Base-by-base conservation (phyloP, 2,797 vertebrate species). In the Crossoptilon crossoptilon region DNA sequence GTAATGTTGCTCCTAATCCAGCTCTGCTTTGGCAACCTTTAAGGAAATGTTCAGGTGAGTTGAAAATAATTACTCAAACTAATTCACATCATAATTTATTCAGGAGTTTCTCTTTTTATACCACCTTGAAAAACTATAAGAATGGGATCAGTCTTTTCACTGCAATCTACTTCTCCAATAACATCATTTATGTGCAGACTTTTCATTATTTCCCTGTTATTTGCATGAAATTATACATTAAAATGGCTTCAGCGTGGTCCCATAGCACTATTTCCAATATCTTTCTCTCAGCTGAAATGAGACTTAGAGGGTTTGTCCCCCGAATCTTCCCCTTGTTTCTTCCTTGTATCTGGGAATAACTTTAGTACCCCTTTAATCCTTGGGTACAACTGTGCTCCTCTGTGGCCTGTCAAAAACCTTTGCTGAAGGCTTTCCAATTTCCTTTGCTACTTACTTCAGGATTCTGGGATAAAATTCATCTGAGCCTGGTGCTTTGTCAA, bases 401-500 rank as follows among this genome's bases (percentile, higher is more conserved):
- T 77, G 91, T 74, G 90, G 80, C 72, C 64, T 94, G 84, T 88
- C 93, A 91, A 88, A 96, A 87, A 89, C 58, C 73, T 86, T 95
- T 87, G 75, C 88, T 95, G 78, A 94, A 94, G 74, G 82, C 84
- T 93, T 94, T 95, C 84, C 17, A 83, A 74, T 92, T 96, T 95
- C 84, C 89, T 97, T 90, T 93, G 81, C 82, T 79, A 94, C 88
- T 96, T 95, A 82, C 82, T 79, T 94, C 79, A 92, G 81, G 87
- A 96, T 96, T 96, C 86, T 88, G 84, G 88, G 82, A 86, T 93
- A 93, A 76, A 95, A 93, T 93, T 94, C 74, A 95, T 94, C 94
- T 95, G 59, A 96, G 93, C 39, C 66, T 88, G 41, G 85, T 95
- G 64, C 92, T 96, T 96, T 97, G 91, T 94, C 90, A 96, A 94